These are phyloP conservation scores for Manis javanica DNA, from an alignment of 2,797 vertebrate species.

Conservation along the genomic window DNA sequence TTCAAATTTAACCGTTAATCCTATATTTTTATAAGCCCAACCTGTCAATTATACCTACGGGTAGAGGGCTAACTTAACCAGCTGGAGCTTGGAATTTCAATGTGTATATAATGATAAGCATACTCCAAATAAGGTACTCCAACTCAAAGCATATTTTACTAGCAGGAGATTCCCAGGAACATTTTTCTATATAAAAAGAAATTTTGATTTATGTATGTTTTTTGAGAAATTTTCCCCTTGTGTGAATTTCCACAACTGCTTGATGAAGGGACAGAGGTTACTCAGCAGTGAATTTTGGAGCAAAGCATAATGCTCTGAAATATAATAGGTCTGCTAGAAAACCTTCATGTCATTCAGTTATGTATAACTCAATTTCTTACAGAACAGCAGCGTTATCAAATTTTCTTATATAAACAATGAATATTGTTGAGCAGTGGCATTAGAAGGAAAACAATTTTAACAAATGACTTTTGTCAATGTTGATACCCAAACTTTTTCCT, in stretches of 20 bases:
- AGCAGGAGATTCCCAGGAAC: background rate
- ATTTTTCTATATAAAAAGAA: background rate
- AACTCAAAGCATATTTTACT: background rate
- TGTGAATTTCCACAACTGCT: background rate
- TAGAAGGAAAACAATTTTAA: background rate
- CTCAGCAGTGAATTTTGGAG: background rate
- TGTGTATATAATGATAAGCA: background rate
- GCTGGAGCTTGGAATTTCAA: background rate
- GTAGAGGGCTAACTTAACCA: background rate
- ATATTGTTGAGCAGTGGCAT: background rate
- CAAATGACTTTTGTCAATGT: background rate
- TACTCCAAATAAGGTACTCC: background rate
- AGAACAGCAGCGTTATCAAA: too few relatives aligned
- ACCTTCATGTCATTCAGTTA: background rate
- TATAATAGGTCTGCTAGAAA: background rate
- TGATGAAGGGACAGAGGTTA: background rate
- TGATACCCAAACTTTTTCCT: background rate
- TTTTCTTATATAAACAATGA: background rate
- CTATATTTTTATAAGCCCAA: background rate
- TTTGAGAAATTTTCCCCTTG: background rate
- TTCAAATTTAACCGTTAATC: background rate
- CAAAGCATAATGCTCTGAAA: background rate
- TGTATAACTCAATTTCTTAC: background rate
- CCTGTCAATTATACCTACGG: background rate
- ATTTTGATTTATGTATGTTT: background rate